phyloP scores from a whole-genome alignment of 2,113 vertebrate species.

The Pseudorhombus dupliciocellatus region DNA sequence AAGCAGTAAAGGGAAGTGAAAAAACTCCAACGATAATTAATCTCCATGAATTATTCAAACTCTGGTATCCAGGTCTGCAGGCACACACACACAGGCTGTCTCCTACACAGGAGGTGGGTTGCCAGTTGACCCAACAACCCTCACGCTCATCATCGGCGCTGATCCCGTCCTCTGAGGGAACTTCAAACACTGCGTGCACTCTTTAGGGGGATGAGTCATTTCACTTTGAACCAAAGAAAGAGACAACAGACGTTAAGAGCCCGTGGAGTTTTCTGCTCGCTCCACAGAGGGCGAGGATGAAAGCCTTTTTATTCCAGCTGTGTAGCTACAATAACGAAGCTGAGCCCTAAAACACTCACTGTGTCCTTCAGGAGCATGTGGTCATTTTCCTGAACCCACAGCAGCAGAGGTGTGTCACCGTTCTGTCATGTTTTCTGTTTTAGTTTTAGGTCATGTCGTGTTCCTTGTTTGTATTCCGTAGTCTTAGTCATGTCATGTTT shows the following conservation, averaged over 20 bases:
- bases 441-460: too few species aligned
- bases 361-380: background rate
- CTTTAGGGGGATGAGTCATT: background rate
- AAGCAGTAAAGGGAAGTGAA: too few species aligned
- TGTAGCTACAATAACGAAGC: background rate
- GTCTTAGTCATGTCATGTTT: too few species aligned
- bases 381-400: background rate
- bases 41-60: too few species aligned
- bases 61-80: too few species aligned
- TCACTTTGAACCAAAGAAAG: background rate
- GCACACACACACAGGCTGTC: background rate
- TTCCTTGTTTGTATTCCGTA: too few species aligned
- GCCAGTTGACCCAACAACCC: background rate
- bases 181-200: background rate
- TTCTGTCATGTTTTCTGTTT: too few species aligned
- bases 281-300: background rate
- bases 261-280: background rate
- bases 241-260: background rate
- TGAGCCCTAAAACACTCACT: too few species aligned
- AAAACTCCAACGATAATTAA: too few species aligned
- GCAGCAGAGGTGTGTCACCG: too few species aligned
- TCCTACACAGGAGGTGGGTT: background rate
- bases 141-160: too few species aligned
- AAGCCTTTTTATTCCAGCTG: background rate
- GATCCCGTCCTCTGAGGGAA: background rate